These are phyloP conservation scores for Aromia moschata DNA, from an alignment of 2,888 invertebrate species.

Conservation along the genomic window DNA sequence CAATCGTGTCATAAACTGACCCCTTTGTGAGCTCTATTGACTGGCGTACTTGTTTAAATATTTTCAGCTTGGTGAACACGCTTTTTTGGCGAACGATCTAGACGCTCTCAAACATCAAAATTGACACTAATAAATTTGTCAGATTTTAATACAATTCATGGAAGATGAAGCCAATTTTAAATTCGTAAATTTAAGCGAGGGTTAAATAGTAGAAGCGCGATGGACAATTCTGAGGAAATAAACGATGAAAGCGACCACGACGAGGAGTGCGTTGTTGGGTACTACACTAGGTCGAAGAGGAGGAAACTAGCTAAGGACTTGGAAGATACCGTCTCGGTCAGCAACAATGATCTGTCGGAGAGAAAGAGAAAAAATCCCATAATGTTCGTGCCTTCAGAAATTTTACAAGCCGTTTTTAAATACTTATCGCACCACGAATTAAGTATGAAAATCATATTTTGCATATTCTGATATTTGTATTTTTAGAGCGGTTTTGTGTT, in stretches of 20 bases:
- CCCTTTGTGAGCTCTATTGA: too few species aligned
- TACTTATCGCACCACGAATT: constrained; percentile 53
- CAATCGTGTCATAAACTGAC: too few species aligned
- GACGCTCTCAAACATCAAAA: constrained; percentile 19
- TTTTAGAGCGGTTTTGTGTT: too few species aligned
- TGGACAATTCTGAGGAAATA: constrained; percentile 46
- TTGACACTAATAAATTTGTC: constrained; percentile 34
- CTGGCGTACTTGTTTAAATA: too few species aligned
- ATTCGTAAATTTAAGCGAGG: constrained; percentile 25
- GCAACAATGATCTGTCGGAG: constrained; percentile 21
- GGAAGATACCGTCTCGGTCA: constrained; percentile 38
- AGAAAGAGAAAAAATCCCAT: constrained; percentile 52
- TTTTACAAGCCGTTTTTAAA: constrained; percentile 52
- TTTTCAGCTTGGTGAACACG: too few species aligned
- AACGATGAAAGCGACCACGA: constrained; percentile 46
- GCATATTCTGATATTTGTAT: too few species aligned
- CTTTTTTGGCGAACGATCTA: constrained; percentile 1
- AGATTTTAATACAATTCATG: constrained; percentile 33
- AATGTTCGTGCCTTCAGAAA: constrained; percentile 53
- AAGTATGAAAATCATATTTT: constrained; percentile 44
- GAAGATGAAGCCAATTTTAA: constrained; percentile 31
- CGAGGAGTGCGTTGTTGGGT: constrained; percentile 11
- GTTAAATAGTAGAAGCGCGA: constrained; percentile 11
- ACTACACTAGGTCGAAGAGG: constrained; percentile 43
- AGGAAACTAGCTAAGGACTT: constrained; percentile 43